Conservation (phyloP, 2,113 vertebrate genomes). For the Tinamus guttatus region DNA sequence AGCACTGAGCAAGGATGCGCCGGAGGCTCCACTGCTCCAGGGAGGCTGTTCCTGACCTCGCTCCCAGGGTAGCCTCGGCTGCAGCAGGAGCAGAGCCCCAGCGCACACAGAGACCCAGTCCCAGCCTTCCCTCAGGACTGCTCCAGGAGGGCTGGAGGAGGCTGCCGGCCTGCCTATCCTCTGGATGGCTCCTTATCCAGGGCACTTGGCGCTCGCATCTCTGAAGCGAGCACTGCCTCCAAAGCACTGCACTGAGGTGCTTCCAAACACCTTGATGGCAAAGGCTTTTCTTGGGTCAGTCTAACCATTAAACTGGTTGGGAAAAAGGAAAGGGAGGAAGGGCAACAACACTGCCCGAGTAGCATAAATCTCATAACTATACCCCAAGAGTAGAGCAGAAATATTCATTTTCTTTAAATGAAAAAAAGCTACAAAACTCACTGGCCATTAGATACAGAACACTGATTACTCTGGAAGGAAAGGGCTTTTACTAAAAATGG, state of each 20-base stretch:
- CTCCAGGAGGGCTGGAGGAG: not conserved
- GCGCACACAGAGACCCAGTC: too few relatives aligned
- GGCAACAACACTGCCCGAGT: too few relatives aligned
- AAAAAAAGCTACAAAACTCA: too few relatives aligned
- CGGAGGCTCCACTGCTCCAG: too few relatives aligned
- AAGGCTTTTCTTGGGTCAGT: not conserved
- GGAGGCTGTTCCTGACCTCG: too few relatives aligned
- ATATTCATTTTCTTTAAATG: too few relatives aligned
- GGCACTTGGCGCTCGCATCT: fast-evolving
- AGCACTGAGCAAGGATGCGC: too few relatives aligned
- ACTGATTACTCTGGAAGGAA: not conserved
- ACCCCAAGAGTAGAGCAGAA: not conserved
- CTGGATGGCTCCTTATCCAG: not conserved
- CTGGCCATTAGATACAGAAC: not conserved
- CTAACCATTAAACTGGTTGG: not conserved
- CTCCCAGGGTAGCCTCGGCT: too few relatives aligned
- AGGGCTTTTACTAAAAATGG: not conserved
- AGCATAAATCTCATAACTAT: not conserved
- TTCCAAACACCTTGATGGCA: not conserved
- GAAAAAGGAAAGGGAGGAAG: too few relatives aligned
- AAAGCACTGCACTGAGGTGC: not conserved
- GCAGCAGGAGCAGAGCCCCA: too few relatives aligned
- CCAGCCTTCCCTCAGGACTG: not conserved
- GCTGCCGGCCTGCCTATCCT: not conserved
- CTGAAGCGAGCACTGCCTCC: not conserved